Percentiles rank a stretch among this genome's conserved stretches.
Evolutionary conservation across 2,888 invertebrate genomes (phyloP).

Genomic region (Argyresthia goedartella): DNA sequence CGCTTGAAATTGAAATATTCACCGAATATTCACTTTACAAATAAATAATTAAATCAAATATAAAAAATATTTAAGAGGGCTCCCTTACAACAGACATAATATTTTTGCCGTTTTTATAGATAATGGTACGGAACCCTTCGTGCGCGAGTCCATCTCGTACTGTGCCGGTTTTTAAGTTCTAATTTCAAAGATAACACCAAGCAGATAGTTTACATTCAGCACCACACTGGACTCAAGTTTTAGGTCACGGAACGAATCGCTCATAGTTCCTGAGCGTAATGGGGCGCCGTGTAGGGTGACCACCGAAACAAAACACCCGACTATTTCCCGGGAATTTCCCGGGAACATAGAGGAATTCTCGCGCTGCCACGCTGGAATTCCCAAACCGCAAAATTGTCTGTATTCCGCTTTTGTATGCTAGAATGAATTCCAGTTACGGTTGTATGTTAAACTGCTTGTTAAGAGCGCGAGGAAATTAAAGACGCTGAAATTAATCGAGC

Average conservation of each 20-base stretch:
- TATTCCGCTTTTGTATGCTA: background rate
- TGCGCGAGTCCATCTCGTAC: too few relatives aligned
- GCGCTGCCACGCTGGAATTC: background rate
- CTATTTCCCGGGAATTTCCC: background rate
- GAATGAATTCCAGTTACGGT: background rate
- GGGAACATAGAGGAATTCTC: background rate
- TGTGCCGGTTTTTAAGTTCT: too few relatives aligned
- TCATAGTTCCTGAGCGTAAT: slow-evolving; percentile 1
- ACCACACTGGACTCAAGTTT: slow-evolving; percentile 19
- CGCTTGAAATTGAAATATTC: too few relatives aligned
- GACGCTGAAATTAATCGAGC: background rate
- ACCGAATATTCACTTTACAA: too few relatives aligned
- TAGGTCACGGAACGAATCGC: slow-evolving; percentile 1
- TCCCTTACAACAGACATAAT: too few relatives aligned
- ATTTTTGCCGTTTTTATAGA: too few relatives aligned
- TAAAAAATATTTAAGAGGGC: too few relatives aligned
- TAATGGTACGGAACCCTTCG: too few relatives aligned
- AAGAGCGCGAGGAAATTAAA: background rate
- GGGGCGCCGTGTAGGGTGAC: slow-evolving; percentile 2
- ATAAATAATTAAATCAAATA: too few relatives aligned
- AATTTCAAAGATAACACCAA: background rate
- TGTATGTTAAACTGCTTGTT: background rate
- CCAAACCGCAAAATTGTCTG: background rate
- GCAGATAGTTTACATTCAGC: slow-evolving; percentile 24
- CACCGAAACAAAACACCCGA: background rate